Evolutionary conservation across 2,888 invertebrate species (phyloP).

Genomic region (Plebejus argus): DNA sequence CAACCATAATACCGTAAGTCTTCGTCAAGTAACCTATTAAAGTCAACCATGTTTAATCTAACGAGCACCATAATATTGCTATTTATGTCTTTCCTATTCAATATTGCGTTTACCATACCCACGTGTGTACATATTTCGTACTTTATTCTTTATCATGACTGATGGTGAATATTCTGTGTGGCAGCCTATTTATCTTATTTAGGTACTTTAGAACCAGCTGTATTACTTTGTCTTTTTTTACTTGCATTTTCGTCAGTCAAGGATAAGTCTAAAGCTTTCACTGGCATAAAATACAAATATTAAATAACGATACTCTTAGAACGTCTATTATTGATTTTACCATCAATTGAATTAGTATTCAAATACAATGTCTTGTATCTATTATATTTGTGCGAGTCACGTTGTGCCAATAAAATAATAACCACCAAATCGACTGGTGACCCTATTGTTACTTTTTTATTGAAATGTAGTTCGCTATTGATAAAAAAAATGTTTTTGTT

Average conservation of each 20-base stretch:
- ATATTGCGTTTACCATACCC: neutral
- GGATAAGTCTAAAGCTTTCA: neutral
- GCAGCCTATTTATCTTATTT: neutral
- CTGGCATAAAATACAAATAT: neutral
- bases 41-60: slow-evolving; percentile 10
- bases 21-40: slow-evolving; percentile 19
- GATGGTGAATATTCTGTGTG: neutral
- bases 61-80: neutral
- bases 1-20: slow-evolving; percentile 1
- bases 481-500: slow-evolving; percentile 30
- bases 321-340: slow-evolving; percentile 14
- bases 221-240: neutral
- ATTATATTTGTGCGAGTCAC: slow-evolving; percentile 30
- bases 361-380: slow-evolving; percentile 21
- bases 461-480: slow-evolving; percentile 20
- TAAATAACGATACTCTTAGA: slow-evolving; percentile 11
- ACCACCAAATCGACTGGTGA: slow-evolving; percentile 14
- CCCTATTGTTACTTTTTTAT: slow-evolving; percentile 25
- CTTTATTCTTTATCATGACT: neutral
- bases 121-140: neutral
- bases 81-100: slow-evolving; percentile 11
- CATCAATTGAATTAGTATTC: slow-evolving; percentile 13
- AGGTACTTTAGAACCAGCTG: no score
- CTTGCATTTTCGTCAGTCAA: slow-evolving; percentile 1
- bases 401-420: slow-evolving; percentile 29